These are phyloP conservation scores for Pelecanoides urinatrix DNA, from an alignment of 2,113 vertebrate genomes.

Conservation along the genomic window DNA sequence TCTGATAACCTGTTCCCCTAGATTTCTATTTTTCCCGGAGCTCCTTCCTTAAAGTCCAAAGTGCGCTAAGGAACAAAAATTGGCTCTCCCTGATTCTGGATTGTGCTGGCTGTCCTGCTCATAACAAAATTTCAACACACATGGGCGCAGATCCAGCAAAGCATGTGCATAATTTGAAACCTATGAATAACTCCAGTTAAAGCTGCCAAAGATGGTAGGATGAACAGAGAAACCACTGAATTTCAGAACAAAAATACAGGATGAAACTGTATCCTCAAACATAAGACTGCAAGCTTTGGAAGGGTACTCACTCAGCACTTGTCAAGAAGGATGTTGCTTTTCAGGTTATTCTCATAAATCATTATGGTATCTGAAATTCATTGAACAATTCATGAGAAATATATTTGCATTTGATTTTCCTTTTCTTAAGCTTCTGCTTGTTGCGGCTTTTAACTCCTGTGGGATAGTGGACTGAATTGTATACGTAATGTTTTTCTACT, in stretches of 20 bases:
- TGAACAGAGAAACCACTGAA: constrained; percentile 38
- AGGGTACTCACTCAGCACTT: constrained; percentile 22
- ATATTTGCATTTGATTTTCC: constrained; percentile 21
- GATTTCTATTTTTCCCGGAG: neutral
- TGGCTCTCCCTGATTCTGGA: neutral
- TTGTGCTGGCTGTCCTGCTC: neutral
- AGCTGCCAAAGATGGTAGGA: constrained; percentile 50
- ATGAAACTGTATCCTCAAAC: constrained; percentile 18
- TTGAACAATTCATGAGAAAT: constrained; percentile 25
- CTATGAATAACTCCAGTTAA: constrained; percentile 35
- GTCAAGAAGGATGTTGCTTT: constrained; percentile 2
- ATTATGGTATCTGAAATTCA: neutral
- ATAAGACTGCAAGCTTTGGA: neutral
- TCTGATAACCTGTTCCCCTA: neutral
- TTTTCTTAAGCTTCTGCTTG: neutral
- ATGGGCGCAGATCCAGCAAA: constrained; percentile 10
- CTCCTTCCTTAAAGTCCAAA: neutral
- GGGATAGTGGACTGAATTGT: neutral
- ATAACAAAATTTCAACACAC: constrained; percentile 18
- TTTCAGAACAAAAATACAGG: constrained; percentile 15
- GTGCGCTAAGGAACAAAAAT: neutral
- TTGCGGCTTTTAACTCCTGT: neutral
- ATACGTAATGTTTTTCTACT: neutral
- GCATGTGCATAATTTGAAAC: constrained; percentile 46
- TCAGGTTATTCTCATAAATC: constrained; percentile 10